Evolutionary conservation across 2,888 invertebrate species (phyloP).

Genomic region (Labia minor): DNA sequence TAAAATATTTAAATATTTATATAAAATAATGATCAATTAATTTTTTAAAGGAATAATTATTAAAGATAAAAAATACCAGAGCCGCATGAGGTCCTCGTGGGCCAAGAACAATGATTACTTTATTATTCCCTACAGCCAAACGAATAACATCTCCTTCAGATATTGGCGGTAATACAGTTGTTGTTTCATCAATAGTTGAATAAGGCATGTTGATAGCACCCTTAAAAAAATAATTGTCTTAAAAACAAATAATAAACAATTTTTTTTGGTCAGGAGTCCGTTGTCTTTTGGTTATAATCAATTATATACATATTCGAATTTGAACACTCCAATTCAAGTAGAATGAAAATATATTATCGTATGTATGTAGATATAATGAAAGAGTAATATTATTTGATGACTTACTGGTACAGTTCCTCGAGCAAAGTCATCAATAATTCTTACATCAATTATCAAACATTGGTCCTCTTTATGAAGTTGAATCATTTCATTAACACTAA

Average conservation of each 20-base stretch:
- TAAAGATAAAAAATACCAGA: constrained; percentile 19
- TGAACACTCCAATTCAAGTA: too few species aligned
- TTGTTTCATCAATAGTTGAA: constrained; percentile 59
- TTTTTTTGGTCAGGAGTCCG: too few species aligned
- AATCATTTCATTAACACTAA: constrained; percentile 75
- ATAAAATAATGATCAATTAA: constrained; percentile 18
- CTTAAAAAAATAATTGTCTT: constrained; percentile 14
- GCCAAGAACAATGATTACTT: constrained; percentile 67
- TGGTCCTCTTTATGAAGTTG: constrained; percentile 51
- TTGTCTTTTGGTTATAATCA: too few species aligned
- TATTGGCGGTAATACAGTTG: constrained; percentile 55
- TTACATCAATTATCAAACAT: constrained; percentile 56
- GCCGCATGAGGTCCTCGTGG: constrained; percentile 58
- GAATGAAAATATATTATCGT: too few species aligned
- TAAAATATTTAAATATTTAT: constrained; percentile 36
- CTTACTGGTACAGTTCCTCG: constrained; percentile 24
- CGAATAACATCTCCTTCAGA: constrained; percentile 38
- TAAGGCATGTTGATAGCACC: constrained; percentile 69
- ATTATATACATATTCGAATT: too few species aligned
- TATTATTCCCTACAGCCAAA: constrained; percentile 49
- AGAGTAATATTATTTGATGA: too few species aligned
- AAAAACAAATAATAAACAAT: constrained; percentile 27
- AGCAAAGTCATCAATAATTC: constrained; percentile 49
- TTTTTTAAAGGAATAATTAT: constrained; percentile 15
- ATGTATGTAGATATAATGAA: too few species aligned